Conservation (phyloP, 1,140 invertebrate genomes). For the Papilio helenus region DNA sequence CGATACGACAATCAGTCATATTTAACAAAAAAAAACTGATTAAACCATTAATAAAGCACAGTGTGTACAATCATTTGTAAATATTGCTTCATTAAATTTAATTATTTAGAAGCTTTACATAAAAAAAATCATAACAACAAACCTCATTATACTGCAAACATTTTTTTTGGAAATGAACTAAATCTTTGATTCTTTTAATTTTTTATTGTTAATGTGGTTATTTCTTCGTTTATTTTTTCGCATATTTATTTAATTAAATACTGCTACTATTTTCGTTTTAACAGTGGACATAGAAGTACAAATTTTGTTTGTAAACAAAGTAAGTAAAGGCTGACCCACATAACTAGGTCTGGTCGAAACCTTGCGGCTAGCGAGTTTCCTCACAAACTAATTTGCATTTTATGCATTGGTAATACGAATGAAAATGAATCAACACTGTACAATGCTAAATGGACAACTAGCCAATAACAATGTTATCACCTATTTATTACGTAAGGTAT, state of each 20-base stretch:
- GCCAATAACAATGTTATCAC: background rate
- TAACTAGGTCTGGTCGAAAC: constrained; percentile 38
- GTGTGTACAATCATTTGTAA: background rate
- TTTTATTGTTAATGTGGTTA: too few species aligned
- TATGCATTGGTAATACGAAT: background rate
- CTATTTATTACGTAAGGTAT: background rate
- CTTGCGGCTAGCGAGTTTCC: constrained; percentile 19
- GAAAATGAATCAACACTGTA: background rate
- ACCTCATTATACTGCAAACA: too few species aligned
- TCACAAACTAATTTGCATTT: background rate
- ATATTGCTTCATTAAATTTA: background rate
- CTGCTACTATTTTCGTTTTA: constrained; percentile 30
- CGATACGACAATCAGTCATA: constrained; percentile 28
- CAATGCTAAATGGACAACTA: background rate
- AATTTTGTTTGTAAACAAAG: constrained; percentile 65
- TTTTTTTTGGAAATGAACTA: too few species aligned
- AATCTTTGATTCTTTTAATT: too few species aligned
- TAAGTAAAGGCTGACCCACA: constrained; percentile 55
- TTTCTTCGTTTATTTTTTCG: background rate
- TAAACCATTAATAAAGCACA: too few species aligned
- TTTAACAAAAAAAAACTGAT: background rate
- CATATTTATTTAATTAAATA: background rate
- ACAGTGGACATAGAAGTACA: constrained; percentile 52
- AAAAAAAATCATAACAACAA: background rate
- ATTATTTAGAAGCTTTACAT: background rate